phyloP scores from a whole-genome alignment of 1,140 invertebrate genomes.

The Drosophila pallidifrons region DNA sequence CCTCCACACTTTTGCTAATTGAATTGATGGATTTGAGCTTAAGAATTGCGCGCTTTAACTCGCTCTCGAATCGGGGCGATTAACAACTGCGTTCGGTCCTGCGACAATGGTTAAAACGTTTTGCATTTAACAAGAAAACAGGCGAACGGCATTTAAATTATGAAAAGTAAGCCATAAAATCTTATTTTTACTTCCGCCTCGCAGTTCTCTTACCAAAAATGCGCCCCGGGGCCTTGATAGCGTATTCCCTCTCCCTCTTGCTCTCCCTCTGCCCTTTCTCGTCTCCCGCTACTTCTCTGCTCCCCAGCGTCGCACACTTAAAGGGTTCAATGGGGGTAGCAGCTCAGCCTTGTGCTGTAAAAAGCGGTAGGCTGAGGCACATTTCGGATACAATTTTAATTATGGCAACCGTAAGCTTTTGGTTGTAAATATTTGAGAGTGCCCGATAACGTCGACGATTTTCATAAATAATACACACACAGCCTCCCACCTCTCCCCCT shows the following conservation, averaged over 20 bases:
- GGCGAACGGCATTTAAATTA: constrained; percentile 71
- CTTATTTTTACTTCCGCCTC: constrained; percentile 73
- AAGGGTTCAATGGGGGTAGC: constrained; percentile 33
- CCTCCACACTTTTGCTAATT: constrained; percentile 46
- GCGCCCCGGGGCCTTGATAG: constrained; percentile 35
- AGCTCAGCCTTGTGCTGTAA: not conserved
- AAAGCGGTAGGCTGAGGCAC: constrained; percentile 34
- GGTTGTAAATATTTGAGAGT: constrained; percentile 85
- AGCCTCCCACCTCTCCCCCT: not conserved
- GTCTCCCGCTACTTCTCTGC: too few species aligned
- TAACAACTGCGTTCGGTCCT: constrained; percentile 31
- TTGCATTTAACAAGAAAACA: constrained; percentile 59
- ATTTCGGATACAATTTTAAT: constrained; percentile 85
- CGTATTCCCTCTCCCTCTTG: too few species aligned
- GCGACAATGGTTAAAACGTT: constrained; percentile 47
- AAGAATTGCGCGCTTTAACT: constrained; percentile 52
- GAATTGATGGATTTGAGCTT: constrained; percentile 74
- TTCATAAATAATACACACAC: constrained; percentile 83
- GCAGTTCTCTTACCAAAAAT: not conserved
- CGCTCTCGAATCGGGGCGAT: constrained; percentile 25
- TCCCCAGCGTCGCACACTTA: constrained; percentile 25
- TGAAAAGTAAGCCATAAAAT: constrained; percentile 84
- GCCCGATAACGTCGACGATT: constrained; percentile 84
- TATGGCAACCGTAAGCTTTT: constrained; percentile 85
- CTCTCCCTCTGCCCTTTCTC: too few species aligned